A percentile compares a stretch with the other conserved stretches of the same genome.
Evolutionary conservation across 2,888 invertebrate species (phyloP).

Genomic region (Caenorhabditis sp.): DNA sequence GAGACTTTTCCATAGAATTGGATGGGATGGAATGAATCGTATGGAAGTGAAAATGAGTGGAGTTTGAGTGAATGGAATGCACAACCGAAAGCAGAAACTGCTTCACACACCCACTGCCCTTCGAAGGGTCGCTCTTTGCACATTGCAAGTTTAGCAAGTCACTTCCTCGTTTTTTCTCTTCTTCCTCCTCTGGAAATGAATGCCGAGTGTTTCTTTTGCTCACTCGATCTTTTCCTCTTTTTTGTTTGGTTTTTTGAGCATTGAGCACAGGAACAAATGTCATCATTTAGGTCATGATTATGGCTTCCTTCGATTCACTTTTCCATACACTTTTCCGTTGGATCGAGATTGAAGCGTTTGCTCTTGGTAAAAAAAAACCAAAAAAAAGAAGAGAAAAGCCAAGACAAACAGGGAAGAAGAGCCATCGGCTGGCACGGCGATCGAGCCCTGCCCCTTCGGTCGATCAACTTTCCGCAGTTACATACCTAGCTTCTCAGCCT

Average conservation of each 20-base stretch:
- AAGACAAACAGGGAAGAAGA: no score
- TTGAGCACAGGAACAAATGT: no score
- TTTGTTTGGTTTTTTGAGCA: no score
- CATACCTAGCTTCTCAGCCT: neutral
- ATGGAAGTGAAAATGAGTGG: no score
- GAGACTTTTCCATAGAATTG: constrained; percentile 34
- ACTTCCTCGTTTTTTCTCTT: neutral
- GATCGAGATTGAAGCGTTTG: neutral
- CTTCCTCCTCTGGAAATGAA: constrained; percentile 6
- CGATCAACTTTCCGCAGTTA: constrained; percentile 17
- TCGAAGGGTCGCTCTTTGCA: neutral
- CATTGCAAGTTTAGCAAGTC: constrained; percentile 25
- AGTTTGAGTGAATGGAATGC: neutral
- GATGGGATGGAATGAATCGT: no score
- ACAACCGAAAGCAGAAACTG: neutral
- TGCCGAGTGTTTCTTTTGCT: no score
- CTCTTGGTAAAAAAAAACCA: constrained; percentile 10
- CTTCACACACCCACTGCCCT: neutral
- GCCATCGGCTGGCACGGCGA: constrained; percentile 31
- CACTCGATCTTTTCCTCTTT: no score
- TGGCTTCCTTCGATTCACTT: neutral
- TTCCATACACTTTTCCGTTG: no score
- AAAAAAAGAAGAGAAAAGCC: constrained; percentile 25
- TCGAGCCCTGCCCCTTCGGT: constrained; percentile 8
- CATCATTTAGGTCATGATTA: no score